A percentile compares a stretch with the other conserved stretches of the same genome.
Conservation (phyloP, 2,888 invertebrate genomes). For the Pseudococcus longispinus region DNA sequence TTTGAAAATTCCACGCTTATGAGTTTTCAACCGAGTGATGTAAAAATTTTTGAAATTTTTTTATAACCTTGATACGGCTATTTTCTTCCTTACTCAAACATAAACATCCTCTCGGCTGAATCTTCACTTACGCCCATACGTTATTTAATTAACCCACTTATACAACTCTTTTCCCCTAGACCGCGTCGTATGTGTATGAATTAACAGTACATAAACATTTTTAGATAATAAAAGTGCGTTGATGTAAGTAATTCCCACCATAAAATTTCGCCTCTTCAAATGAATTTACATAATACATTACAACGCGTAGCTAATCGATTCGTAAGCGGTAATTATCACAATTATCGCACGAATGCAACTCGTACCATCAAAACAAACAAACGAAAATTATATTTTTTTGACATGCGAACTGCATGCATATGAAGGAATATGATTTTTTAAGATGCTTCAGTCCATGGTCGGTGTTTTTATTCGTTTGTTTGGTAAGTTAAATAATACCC, state of each 20-base stretch:
- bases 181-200: neutral
- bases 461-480: too few species aligned
- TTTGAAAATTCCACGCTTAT: neutral
- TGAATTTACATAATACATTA: conserved; percentile 35
- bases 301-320: neutral
- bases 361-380: neutral
- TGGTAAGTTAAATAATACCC: too few species aligned
- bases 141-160: neutral
- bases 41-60: neutral
- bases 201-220: neutral
- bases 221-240: neutral
- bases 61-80: neutral
- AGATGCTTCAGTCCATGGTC: too few species aligned
- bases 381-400: neutral
- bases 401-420: neutral
- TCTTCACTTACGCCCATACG: neutral
- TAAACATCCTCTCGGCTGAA: conserved; percentile 1
- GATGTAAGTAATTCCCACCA: neutral
- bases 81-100: neutral
- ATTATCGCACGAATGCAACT: neutral
- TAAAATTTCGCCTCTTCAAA: conserved; percentile 13
- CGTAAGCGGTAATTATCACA: neutral
- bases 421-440: too few species aligned
- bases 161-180: neutral
- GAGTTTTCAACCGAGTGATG: neutral